Conservation (phyloP, 2,797 vertebrate species). For the Pseudochirops corinnae region DNA sequence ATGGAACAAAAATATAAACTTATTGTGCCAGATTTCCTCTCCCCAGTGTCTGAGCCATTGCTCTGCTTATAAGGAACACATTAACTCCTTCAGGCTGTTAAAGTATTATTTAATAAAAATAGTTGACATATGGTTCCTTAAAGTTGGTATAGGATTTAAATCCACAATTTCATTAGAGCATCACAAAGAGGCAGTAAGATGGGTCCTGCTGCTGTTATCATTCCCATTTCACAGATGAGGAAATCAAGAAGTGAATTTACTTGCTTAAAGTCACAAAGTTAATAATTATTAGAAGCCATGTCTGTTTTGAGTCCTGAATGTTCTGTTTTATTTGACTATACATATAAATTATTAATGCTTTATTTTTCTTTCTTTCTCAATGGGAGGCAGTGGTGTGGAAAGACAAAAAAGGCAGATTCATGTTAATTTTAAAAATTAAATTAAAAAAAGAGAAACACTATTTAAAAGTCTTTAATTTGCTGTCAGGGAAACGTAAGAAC, state of each 20-base stretch:
- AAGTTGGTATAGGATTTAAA: background rate
- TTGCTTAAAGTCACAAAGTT: background rate
- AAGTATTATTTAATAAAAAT: constrained; percentile 1
- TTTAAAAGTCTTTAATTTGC: constrained; percentile 19
- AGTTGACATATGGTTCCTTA: background rate
- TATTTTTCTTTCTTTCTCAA: background rate
- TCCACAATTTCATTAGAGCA: background rate
- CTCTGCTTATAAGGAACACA: background rate
- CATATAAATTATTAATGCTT: background rate
- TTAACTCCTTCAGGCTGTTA: constrained; percentile 30
- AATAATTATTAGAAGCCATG: background rate
- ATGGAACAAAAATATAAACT: constrained; percentile 50
- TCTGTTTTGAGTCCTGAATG: background rate
- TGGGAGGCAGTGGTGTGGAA: background rate
- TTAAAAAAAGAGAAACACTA: background rate
- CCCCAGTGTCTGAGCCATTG: constrained; percentile 40
- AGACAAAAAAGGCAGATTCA: background rate
- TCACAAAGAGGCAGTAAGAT: background rate
- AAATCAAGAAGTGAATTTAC: background rate
- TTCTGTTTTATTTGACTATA: background rate
- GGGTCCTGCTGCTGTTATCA: background rate
- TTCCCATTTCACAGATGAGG: background rate
- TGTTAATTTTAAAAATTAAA: background rate
- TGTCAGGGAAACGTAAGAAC: background rate
- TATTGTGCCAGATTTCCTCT: constrained; percentile 35